Base-by-base conservation (phyloP, 2,113 vertebrate genomes). In the Neomonachus schauinslandi region DNA sequence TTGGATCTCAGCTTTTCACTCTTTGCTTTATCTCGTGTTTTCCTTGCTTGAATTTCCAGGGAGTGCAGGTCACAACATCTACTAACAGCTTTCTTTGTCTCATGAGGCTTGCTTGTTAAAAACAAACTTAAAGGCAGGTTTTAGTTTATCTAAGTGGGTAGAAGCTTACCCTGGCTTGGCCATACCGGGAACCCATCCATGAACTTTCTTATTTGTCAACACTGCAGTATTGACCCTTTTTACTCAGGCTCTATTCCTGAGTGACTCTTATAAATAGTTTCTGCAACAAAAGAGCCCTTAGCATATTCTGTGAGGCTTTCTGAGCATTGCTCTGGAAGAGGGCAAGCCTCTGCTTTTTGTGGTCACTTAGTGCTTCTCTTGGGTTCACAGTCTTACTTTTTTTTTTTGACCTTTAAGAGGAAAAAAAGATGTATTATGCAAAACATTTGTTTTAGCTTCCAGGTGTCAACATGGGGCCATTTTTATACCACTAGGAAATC, bases 191-290 rank as follows among this genome's bases (percentile, higher is more conserved):
- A 59, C 55, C 55, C 26, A 14, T 67, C n/a, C 59, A 94, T 61
- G 76, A 93, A 89, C 22, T 94, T 90, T 39, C 51, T 77, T 95
- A 26, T 12, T 96, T 92, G 83, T 82, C 79, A 94, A 28, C 21
- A 51, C 22, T 71, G 42, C 1, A 36, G 10, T 1, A 5, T n/a
- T 88, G 59, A 65, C 82, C 31, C n/a, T 91, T 94, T 57, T 92
- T 57, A 36, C 22, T 49, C 26, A 81, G 36, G 42, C 4, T 15
- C 16, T 53, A 51, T 71, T 92, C 71, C 94, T 97, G 51, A 93
- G 51, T 83, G 51, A 5, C 22, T 85, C 76, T 83, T 85, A 85
- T 2, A 92, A 85, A 84, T 92, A 74, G 15, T 93, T 88, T 98
- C 42, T 95, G 88, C 4, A 71, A 57, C 51, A 76, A 97, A 94